A percentile compares a stretch with the other conserved stretches of the same genome.
Evolutionary conservation across 1,140 invertebrate species (phyloP).

Genomic region (Grapholita molesta): DNA sequence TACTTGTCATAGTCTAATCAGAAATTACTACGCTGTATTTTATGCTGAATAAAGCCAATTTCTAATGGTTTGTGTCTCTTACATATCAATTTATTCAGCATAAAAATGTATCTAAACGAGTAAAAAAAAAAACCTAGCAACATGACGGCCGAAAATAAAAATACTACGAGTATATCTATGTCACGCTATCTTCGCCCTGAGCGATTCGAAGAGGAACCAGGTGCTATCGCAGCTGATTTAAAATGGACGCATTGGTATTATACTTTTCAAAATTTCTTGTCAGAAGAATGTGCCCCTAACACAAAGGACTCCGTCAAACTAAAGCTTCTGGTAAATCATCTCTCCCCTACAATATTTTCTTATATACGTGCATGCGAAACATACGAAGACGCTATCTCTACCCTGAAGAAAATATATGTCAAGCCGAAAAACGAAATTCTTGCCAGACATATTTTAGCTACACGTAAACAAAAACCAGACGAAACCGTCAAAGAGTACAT

Average conservation of each 20-base stretch:
- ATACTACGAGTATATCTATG: too few species aligned
- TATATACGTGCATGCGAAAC: neutral
- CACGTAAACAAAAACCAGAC: neutral
- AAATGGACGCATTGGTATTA: slow-evolving; percentile 8
- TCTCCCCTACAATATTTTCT: neutral
- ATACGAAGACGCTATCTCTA: neutral
- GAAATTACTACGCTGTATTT: too few species aligned
- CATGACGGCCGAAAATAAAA: too few species aligned
- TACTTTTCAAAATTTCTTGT: slow-evolving; percentile 18
- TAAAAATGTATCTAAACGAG: too few species aligned
- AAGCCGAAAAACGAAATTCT: slow-evolving; percentile 16
- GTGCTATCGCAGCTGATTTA: neutral
- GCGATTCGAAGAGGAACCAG: neutral
- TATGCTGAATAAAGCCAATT: too few species aligned
- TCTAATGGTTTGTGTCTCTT: too few species aligned
- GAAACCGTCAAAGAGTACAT: slow-evolving; percentile 4
- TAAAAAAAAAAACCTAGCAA: too few species aligned
- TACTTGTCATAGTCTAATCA: too few species aligned
- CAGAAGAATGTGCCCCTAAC: neutral
- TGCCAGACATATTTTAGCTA: neutral
- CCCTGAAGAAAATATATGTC: neutral
- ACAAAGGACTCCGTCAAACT: neutral
- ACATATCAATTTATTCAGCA: too few species aligned
- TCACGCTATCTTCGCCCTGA: neutral
- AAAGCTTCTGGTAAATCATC: neutral